A percentile compares a stretch with the other conserved stretches of the same genome.
phyloP scores from a whole-genome alignment of 2,113 vertebrate genomes.

The Monarcha castaneiventris region DNA sequence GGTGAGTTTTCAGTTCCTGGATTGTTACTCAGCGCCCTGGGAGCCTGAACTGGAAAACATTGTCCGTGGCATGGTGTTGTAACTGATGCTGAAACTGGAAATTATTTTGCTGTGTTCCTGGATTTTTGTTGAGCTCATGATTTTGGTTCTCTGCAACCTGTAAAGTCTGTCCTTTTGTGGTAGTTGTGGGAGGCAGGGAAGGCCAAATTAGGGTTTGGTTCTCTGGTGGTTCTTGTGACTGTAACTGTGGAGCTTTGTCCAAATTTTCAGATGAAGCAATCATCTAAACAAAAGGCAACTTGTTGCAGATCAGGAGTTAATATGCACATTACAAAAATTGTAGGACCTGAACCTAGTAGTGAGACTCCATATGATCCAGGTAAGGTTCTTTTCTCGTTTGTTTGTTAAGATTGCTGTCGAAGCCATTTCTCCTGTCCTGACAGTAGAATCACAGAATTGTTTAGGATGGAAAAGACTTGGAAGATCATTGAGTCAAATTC shows the following conservation, averaged over 20 bases:
- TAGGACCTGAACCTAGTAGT: not conserved
- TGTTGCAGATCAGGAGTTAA: not conserved
- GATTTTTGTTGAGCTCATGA: not conserved
- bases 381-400: not conserved
- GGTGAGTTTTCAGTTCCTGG: not conserved
- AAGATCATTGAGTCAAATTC: not conserved
- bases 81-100: not conserved
- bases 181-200: not conserved
- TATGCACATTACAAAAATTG: not conserved
- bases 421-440: not conserved
- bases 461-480: not conserved
- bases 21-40: not conserved
- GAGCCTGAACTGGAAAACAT: not conserved
- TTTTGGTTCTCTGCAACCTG: not conserved
- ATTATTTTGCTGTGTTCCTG: not conserved
- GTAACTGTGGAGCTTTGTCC: not conserved
- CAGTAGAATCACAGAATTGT: not conserved
- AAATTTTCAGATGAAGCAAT: not conserved
- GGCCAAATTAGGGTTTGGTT: not conserved
- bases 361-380: not conserved
- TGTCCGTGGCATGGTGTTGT: accelerated
- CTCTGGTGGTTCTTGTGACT: not conserved
- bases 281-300: not conserved
- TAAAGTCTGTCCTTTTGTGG: not conserved
- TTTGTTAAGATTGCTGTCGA: not conserved